Base-by-base conservation (phyloP, 1,140 invertebrate genomes). In the Ctenoplectra terminalis region DNA sequence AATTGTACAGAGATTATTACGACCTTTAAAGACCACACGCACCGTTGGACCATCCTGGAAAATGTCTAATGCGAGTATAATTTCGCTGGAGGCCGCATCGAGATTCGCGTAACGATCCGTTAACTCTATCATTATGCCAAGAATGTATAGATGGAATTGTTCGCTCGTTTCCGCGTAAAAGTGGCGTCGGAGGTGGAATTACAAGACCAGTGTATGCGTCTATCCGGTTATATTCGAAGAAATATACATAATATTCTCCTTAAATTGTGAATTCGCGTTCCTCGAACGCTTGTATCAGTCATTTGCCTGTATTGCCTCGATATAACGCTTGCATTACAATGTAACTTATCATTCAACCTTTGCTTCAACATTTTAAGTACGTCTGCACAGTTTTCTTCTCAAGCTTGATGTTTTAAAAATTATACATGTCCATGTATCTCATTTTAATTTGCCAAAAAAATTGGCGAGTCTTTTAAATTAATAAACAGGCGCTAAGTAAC, bases 41-140 rank as follows among this genome's bases (percentile, higher is more conserved):
- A 40, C n/a, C 7, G 52, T 40, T 46, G 2, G 29, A 20, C 5
- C 15, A 54, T 56, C 29, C 7, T 37, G 63, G 37, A 64, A 77
- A 70, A 58, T 69, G 40, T 56, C 29, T 70, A 56, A 77, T 58
- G 66, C 9, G 48, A 58, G 75, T 70, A 77, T 58, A 70, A 77
- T 77, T 58, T 77, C 23, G 7, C 50, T 54, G 29, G 23, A 31
- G 40, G 48, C 26, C 61, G 17, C 26, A 29, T 69, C 26, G 43
- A 31, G 37, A 73, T 46, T 31, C 71, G 52, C 52, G 37, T 72
- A 56, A 72, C 70, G 34, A 69, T 1, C 69, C n/a, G 50, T 71
- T 72, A 72, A 72, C 52, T 72, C 70, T 72, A 56, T 75, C 58
- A 64, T 75, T 75, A 75, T 37, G 46, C 60, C 31, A n/a, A 20